A percentile compares a stretch with the other conserved stretches of the same genome.
phyloP scores from a whole-genome alignment of 2,113 vertebrate genomes.

The Esox niger region DNA sequence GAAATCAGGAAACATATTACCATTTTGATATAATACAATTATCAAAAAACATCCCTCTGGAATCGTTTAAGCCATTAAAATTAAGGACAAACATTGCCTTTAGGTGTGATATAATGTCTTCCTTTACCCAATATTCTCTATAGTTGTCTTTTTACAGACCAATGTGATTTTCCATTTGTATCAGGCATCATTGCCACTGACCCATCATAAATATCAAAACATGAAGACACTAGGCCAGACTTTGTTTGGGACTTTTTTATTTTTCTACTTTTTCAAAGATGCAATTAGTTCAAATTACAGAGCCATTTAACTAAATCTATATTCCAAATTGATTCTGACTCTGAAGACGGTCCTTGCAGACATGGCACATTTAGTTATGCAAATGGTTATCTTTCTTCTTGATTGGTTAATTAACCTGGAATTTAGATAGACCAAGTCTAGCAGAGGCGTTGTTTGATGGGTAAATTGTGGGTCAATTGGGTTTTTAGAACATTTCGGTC shows the following conservation, averaged over 20 bases:
- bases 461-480: constrained; percentile 74
- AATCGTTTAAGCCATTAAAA: not conserved
- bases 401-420: constrained; percentile 80
- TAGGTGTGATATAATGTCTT: not conserved
- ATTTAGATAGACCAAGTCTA: constrained; percentile 60
- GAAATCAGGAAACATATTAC: not conserved
- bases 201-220: constrained; percentile 40
- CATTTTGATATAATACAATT: not conserved
- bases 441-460: constrained; percentile 61
- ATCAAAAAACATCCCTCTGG: too few species aligned
- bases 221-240: constrained; percentile 47
- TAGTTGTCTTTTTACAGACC: constrained; percentile 46
- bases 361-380: constrained; percentile 74
- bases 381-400: constrained; percentile 70
- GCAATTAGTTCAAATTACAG: constrained; percentile 71
- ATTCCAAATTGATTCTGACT: constrained; percentile 74
- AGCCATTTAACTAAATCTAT: constrained; percentile 70
- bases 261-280: constrained; percentile 62
- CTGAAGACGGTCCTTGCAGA: constrained; percentile 63
- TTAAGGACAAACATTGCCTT: not conserved
- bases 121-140: not conserved
- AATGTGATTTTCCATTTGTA: constrained; percentile 45
- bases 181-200: constrained; percentile 42
- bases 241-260: constrained; percentile 50
- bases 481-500: constrained; percentile 71